phyloP scores from a whole-genome alignment of 2,888 invertebrate genomes.

The Anagyrus pseudococci region DNA sequence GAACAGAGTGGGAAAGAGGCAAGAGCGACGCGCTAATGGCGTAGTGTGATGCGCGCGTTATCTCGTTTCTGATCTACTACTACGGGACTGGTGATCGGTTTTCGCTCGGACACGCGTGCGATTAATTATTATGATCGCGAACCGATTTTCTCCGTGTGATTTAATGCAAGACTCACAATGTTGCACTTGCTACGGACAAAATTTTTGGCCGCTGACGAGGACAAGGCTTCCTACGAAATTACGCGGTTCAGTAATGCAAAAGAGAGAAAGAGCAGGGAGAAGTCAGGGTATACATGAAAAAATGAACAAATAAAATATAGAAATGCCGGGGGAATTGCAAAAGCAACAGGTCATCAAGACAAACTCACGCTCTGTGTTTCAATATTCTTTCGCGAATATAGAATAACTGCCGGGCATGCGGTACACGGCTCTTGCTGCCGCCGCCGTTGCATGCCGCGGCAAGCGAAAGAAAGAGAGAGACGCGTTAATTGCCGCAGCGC shows the following conservation, averaged over 20 bases:
- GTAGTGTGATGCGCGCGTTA: constrained; percentile 17
- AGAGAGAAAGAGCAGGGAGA: no score
- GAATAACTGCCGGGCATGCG: constrained; percentile 16
- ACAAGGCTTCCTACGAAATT: no score
- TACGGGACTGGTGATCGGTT: constrained; percentile 15
- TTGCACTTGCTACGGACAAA: no score
- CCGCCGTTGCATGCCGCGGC: not conserved
- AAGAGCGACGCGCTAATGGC: constrained; percentile 19
- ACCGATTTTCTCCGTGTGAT: no score
- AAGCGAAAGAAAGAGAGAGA: constrained; percentile 6
- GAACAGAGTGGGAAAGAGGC: not conserved
- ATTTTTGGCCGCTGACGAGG: no score
- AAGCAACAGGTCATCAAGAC: no score
- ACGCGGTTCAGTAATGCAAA: no score
- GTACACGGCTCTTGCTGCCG: not conserved
- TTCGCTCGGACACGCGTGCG: constrained; percentile 2
- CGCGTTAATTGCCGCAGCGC: constrained; percentile 17
- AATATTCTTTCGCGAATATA: constrained; percentile 31
- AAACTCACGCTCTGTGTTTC: not conserved
- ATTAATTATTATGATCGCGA: not conserved
- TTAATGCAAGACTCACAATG: no score
- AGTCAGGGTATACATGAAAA: no score
- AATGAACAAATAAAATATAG: no score
- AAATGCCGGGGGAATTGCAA: no score
- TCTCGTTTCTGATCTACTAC: no score